Evolutionary conservation across 2,888 invertebrate species (phyloP), one percentile per base, ranked within the genome.

Genomic region (Atethmia centrago): DNA sequence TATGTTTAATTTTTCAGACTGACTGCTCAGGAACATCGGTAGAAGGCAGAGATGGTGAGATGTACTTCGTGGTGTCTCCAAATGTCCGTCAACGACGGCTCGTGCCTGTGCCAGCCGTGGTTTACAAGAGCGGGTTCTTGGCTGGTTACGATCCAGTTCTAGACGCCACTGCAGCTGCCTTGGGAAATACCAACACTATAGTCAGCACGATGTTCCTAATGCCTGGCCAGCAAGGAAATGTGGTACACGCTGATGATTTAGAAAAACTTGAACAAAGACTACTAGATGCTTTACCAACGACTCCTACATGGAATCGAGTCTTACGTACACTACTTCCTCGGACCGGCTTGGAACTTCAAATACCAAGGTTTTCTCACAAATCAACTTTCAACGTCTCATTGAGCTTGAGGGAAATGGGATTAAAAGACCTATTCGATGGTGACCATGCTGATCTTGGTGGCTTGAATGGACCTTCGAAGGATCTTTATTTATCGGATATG

Each of bases 91-190:
- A 98, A 91, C 97, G 98, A 47, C 97, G 98, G 64, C 94, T 99
- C 9, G 97, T 99, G 1, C 98, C 98, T 0, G 98, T 99, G 7
- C 98, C 98, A 0, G 98, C 98, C 0, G 98, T 97, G 0, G 97
- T 98, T 0, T 98, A 97, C 95, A 97, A 97, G 83, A 96, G 96
- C 10, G 98, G 98, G 14, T 98, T 99, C 85, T 94, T 98, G 40
- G 98, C 98, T 2, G 98, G 98, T 16, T 99, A 98, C 90, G 98
- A 99, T 86, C 98, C 98, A 0, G 97, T 97, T 51, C 93, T 99
- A 51, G 99, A 99, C 89, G 98, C 98, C 0, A 99, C 99, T 0
- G 98, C 98, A 1, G 98, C 98, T 8, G 97, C 98, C 14, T 95
- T 99, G 67, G 98, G 98, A 16, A 97, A 97, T 47, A 96, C 97